Evolutionary conservation across 2,113 vertebrate species (phyloP).

Genomic region (Pelodiscus sinensis): DNA sequence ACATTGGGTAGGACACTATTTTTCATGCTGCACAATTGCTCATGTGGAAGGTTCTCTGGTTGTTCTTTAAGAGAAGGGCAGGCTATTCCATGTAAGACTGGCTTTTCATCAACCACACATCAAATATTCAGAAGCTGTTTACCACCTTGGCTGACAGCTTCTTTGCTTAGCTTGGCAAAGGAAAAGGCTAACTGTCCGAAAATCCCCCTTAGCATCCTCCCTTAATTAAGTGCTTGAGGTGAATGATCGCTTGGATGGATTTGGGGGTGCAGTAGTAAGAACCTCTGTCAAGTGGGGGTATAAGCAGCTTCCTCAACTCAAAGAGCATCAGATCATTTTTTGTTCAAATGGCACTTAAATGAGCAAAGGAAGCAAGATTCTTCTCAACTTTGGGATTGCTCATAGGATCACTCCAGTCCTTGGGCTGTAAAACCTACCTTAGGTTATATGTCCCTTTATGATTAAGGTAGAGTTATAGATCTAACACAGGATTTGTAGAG

Average conservation of each 20-base stretch:
- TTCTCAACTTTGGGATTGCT: conserved; percentile 22
- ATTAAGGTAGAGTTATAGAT: background rate
- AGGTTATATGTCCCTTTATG: background rate
- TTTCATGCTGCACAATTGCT: background rate
- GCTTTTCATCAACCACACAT: background rate
- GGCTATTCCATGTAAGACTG: background rate
- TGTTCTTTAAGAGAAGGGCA: background rate
- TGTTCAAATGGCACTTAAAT: background rate
- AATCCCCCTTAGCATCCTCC: background rate
- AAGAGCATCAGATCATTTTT: background rate
- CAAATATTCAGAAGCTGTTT: background rate
- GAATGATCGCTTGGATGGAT: background rate
- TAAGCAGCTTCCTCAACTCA: background rate
- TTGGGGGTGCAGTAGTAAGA: background rate
- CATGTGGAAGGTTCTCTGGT: background rate
- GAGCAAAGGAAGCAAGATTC: conserved; percentile 43
- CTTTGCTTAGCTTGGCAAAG: background rate
- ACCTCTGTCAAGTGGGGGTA: background rate
- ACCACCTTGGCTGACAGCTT: background rate
- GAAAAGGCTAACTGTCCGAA: background rate
- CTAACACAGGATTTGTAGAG: background rate
- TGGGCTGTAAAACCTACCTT: conserved; percentile 14
- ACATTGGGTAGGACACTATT: background rate
- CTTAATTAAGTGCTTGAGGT: background rate
- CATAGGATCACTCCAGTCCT: conserved; percentile 39